Percentiles rank a stretch among this genome's conserved stretches.
Conservation (phyloP, 2,797 vertebrate genomes). For the Anniella stebbinsi region DNA sequence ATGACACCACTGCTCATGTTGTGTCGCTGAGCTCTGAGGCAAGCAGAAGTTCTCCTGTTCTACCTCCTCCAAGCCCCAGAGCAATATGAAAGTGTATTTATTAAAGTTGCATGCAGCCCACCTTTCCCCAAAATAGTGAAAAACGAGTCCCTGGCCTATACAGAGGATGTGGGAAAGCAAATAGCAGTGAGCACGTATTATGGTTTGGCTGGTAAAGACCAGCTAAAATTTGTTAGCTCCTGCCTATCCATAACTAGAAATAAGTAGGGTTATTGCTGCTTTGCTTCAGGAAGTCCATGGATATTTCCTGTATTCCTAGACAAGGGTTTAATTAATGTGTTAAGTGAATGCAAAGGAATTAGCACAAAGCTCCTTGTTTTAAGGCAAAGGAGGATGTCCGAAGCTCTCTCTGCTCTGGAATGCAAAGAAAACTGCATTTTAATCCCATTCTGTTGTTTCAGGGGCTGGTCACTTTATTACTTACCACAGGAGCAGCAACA, state of each 20-base stretch:
- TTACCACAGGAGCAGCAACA: constrained; percentile 64
- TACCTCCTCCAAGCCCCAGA: no score
- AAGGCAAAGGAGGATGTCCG: background rate
- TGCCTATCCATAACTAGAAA: background rate
- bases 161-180: background rate
- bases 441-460: constrained; percentile 66
- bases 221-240: background rate
- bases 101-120: no score
- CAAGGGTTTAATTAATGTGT: background rate
- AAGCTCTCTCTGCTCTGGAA: background rate
- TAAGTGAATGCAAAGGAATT: background rate
- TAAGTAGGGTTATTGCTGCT: background rate
- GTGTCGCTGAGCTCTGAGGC: no score
- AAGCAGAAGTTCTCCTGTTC: no score
- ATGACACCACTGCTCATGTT: no score
- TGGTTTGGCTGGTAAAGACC: no score
- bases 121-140: no score
- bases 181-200: background rate
- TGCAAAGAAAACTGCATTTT: background rate
- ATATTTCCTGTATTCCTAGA: no score
- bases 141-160: background rate
- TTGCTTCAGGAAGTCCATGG: background rate
- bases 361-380: background rate
- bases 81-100: no score
- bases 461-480: constrained; percentile 78